Conservation (phyloP, 2,888 invertebrate species). For the Trichopria drosophilae region DNA sequence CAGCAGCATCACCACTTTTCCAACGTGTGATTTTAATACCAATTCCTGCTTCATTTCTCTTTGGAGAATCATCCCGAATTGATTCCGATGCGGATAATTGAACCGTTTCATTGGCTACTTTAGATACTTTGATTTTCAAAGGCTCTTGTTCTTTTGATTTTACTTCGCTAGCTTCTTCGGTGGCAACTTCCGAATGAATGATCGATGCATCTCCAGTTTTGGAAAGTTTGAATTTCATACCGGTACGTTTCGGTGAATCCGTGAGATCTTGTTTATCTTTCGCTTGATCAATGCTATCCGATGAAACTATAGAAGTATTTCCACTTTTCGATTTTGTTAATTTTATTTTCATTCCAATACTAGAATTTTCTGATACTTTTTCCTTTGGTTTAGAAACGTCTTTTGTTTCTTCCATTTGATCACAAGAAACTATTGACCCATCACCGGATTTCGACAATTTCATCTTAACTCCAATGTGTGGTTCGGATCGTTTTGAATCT, state of each 20-base stretch:
- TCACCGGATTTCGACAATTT: slow-evolving; percentile 48
- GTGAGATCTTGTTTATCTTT: slow-evolving; percentile 19
- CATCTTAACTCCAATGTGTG: slow-evolving; percentile 51
- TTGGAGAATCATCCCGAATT: slow-evolving; percentile 23
- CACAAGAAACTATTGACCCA: slow-evolving; percentile 44
- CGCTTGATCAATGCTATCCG: not conserved
- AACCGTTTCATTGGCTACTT: slow-evolving; percentile 22
- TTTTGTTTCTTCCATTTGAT: slow-evolving; percentile 35
- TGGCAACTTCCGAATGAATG: slow-evolving; percentile 43
- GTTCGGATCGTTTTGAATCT: slow-evolving; percentile 31
- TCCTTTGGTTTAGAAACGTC: slow-evolving; percentile 24
- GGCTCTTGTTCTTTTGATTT: too few relatives aligned
- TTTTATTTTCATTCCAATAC: slow-evolving; percentile 30
- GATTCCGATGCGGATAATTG: slow-evolving; percentile 25
- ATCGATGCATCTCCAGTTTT: slow-evolving; percentile 52
- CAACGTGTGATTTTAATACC: not conserved
- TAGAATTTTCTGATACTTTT: slow-evolving; percentile 16
- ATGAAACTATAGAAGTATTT: slow-evolving; percentile 17
- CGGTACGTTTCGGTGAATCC: slow-evolving; percentile 37
- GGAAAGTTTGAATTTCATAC: slow-evolving; percentile 54
- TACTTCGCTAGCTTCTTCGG: slow-evolving; percentile 32
- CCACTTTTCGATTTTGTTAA: slow-evolving; percentile 20
- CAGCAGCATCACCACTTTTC: slow-evolving; percentile 9
- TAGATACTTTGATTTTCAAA: slow-evolving; percentile 13
- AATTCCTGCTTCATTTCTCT: not conserved